These are phyloP conservation scores for Falco peregrinus DNA, from an alignment of 2,797 vertebrate genomes.

Conservation along the genomic window DNA sequence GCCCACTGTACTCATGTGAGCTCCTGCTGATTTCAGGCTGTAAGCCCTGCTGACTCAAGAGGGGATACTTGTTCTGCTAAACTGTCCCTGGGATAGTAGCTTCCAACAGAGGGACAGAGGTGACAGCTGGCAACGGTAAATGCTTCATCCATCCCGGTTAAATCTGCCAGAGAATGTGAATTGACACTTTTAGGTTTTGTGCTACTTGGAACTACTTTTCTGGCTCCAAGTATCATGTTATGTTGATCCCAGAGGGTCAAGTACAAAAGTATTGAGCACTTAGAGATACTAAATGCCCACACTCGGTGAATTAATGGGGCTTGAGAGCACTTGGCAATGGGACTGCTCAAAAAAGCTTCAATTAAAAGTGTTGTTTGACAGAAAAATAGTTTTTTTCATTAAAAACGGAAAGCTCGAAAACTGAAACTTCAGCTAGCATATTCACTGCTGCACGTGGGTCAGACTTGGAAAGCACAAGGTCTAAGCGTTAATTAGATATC, in stretches of 20 bases:
- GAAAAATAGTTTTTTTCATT: conserved; percentile 13
- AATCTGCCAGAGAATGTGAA: conserved; percentile 1
- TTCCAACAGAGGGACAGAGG: neutral
- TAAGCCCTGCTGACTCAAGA: neutral
- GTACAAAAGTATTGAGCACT: conserved; percentile 16
- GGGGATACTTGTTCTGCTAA: conserved; percentile 11
- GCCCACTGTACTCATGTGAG: neutral
- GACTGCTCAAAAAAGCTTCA: neutral
- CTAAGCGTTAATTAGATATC: conserved; percentile 50
- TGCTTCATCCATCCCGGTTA: neutral
- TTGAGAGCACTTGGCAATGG: conserved; percentile 19
- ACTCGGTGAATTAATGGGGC: neutral
- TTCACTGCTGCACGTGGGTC: conserved; percentile 62
- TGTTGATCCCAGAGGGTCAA: conserved; percentile 23
- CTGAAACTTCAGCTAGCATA: conserved; percentile 40
- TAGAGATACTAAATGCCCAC: conserved; percentile 25
- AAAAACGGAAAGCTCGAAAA: conserved; percentile 42
- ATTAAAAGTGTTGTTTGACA: conserved; percentile 19
- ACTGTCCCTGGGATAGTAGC: neutral
- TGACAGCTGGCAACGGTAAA: neutral
- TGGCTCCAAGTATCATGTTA: neutral
- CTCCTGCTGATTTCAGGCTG: neutral
- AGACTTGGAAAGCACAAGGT: neutral
- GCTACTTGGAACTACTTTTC: conserved; percentile 28
- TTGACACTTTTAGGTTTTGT: neutral